Percentiles rank a stretch among this genome's conserved stretches.
phyloP scores from a whole-genome alignment of 2,113 vertebrate genomes.

The Balaenoptera acutorostrata region DNA sequence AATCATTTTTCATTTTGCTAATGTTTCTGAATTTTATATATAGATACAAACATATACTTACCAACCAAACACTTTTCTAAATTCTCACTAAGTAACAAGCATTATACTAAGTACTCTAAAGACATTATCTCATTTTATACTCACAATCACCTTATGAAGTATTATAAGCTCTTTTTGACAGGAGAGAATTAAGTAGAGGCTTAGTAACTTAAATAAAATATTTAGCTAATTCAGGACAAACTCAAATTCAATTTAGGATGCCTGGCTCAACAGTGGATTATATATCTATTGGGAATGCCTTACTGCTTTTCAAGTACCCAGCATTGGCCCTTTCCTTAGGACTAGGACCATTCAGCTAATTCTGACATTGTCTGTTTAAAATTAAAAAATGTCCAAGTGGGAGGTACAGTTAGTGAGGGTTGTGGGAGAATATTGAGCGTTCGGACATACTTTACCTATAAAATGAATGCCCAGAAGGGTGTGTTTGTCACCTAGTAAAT shows the following conservation, averaged over 20 bases:
- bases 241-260: neutral
- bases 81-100: neutral
- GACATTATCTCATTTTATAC: neutral
- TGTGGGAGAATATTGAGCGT: neutral
- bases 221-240: neutral
- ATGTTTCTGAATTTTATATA: neutral
- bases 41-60: neutral
- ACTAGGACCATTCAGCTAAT: neutral
- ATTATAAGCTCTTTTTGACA: neutral
- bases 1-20: neutral
- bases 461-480: constrained; percentile 5
- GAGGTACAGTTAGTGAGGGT: neutral
- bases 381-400: neutral
- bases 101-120: neutral
- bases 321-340: neutral
- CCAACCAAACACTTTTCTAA: neutral
- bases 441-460: neutral
- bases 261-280: neutral
- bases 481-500: constrained; percentile 37
- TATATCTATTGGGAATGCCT: neutral
- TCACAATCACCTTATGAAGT: neutral
- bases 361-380: neutral
- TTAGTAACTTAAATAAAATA: neutral
- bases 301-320: neutral
- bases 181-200: neutral